Percentiles rank a stretch among this genome's conserved stretches.
phyloP scores from a whole-genome alignment of 2,888 invertebrate genomes.

The Apeira syringaria region DNA sequence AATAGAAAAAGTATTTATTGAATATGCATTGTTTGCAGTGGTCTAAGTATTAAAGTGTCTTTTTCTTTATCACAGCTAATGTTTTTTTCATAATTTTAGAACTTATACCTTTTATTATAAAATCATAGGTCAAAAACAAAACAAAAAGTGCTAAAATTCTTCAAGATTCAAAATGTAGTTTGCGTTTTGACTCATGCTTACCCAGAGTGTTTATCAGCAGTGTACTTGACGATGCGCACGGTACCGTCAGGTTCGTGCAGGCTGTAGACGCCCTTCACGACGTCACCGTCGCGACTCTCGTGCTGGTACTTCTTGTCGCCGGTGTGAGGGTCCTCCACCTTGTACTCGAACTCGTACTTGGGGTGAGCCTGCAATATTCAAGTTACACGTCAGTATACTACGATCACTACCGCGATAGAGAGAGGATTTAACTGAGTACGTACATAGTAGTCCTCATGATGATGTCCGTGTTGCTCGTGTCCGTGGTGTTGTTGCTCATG shows the following conservation, averaged over 20 bases:
- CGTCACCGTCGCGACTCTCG: constrained; percentile 71
- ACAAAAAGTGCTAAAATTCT: background rate
- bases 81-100: background rate
- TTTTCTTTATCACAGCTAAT: background rate
- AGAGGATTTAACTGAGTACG: background rate
- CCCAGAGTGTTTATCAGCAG: constrained; percentile 70
- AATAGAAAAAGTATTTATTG: background rate
- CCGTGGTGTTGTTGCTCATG: constrained; percentile 6
- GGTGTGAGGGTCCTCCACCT: constrained; percentile 78
- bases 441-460: constrained; percentile 12
- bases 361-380: constrained; percentile 1
- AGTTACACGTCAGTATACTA: background rate
- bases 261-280: constrained; percentile 55
- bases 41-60: background rate
- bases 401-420: too few species aligned
- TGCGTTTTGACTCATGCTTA: constrained; percentile 30
- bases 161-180: too few species aligned
- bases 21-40: background rate
- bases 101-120: background rate
- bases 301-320: constrained; percentile 82
- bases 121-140: background rate
- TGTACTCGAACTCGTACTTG: constrained; percentile 41
- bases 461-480: constrained; percentile 2
- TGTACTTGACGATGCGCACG: constrained; percentile 73
- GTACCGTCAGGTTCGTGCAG: constrained; percentile 77